Evolutionary conservation across 2,113 vertebrate genomes (phyloP).

Genomic region (Rhagologus leucostigma): DNA sequence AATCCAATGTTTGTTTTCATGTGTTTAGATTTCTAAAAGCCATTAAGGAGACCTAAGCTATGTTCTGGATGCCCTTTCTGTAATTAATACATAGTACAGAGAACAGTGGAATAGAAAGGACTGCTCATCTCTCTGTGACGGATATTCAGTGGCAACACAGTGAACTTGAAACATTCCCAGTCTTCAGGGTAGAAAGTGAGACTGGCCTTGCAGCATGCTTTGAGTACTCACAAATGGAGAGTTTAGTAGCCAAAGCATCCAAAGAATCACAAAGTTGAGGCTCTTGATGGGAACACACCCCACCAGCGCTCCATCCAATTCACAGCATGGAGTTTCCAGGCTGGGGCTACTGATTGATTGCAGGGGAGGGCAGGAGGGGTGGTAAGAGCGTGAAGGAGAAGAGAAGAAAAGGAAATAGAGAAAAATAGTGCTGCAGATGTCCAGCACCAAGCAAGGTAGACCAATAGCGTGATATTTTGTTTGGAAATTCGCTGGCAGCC

Average conservation of each 20-base stretch:
- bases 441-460: not conserved
- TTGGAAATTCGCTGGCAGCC: not conserved
- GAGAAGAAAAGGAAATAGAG: not conserved
- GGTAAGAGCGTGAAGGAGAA: not conserved
- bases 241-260: not conserved
- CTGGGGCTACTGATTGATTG: not conserved
- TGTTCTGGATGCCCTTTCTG: slow-evolving; percentile 6
- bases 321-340: not conserved
- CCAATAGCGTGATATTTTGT: accelerated
- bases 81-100: not conserved
- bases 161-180: not conserved
- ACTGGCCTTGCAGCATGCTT: not conserved
- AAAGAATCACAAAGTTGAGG: not conserved
- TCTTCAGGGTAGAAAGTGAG: not conserved
- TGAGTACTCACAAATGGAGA: not conserved
- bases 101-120: not conserved
- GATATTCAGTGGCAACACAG: not conserved
- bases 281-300: not conserved
- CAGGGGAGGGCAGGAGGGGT: not conserved
- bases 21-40: slow-evolving; percentile 38
- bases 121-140: not conserved
- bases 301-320: not conserved
- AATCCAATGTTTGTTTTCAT: slow-evolving; percentile 25
- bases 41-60: not conserved
- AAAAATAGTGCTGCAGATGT: not conserved